Percentiles rank a stretch among this genome's conserved stretches.
These are phyloP conservation scores for Halichoeres trimaculatus DNA, from an alignment of 2,113 vertebrate species.

Conservation along the genomic window DNA sequence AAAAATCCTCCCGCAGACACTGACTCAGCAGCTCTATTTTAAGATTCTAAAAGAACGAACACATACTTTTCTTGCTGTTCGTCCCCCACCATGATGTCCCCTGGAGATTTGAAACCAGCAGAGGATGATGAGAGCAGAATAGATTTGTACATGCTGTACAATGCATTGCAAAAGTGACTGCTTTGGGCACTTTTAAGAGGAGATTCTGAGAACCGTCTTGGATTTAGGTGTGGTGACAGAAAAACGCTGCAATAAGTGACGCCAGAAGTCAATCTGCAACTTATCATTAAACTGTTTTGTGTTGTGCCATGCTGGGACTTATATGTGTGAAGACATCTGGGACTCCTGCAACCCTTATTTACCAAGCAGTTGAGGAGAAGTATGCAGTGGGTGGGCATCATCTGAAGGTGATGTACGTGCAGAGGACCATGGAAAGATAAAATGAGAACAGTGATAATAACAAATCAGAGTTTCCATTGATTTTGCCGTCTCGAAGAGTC, in stretches of 20 bases:
- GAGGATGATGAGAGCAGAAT: slow-evolving; percentile 13
- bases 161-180: slow-evolving; percentile 41
- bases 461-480: slow-evolving; percentile 23
- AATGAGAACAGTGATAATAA: slow-evolving; percentile 28
- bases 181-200: slow-evolving; percentile 35
- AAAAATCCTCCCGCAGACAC: background rate
- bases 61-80: background rate
- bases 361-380: slow-evolving; percentile 52
- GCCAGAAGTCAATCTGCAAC: slow-evolving; percentile 59
- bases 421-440: slow-evolving; percentile 33
- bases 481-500: background rate
- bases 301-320: slow-evolving; percentile 25
- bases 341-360: slow-evolving; percentile 59
- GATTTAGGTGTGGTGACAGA: slow-evolving; percentile 52
- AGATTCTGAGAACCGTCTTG: slow-evolving; percentile 17
- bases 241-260: slow-evolving; percentile 55
- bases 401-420: slow-evolving; percentile 37
- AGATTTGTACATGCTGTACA: slow-evolving; percentile 22
- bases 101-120: slow-evolving; percentile 23
- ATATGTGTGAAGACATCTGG: slow-evolving; percentile 50
- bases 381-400: slow-evolving; percentile 51
- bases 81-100: background rate
- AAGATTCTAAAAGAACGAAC: background rate
- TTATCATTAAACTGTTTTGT: slow-evolving; percentile 59
- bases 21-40: background rate